Evolutionary conservation across 2,888 invertebrate genomes (phyloP).

Genomic region (Drosophila falleni): DNA sequence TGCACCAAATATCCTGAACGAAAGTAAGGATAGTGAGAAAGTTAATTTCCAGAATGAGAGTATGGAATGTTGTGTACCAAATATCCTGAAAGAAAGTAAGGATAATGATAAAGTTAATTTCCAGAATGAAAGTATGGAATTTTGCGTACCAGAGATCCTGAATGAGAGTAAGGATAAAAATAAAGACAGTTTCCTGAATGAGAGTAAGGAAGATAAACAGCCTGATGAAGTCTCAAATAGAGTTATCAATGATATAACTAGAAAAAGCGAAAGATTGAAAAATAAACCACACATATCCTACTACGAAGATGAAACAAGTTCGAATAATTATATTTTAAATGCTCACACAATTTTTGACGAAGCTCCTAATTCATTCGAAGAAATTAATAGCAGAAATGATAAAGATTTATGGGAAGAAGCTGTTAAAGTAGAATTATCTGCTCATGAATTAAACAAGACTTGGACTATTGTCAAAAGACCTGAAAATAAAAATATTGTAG

Average conservation of each 20-base stretch:
- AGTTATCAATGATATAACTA: too few species aligned
- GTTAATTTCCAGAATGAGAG: not conserved
- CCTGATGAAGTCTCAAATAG: too few species aligned
- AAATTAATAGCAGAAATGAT: not conserved
- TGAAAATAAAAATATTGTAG: slow-evolving; percentile 29
- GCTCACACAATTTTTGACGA: not conserved
- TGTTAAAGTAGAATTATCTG: not conserved
- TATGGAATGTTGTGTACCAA: not conserved
- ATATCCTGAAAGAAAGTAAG: not conserved
- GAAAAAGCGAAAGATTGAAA: not conserved
- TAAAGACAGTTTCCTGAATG: too few species aligned
- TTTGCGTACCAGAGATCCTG: not conserved
- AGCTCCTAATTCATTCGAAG: not conserved
- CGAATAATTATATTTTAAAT: not conserved
- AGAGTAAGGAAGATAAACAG: too few species aligned
- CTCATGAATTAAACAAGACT: slow-evolving; percentile 6
- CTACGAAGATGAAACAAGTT: not conserved
- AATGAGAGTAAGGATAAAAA: not conserved
- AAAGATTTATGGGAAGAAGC: not conserved
- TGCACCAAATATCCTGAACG: not conserved
- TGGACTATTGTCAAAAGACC: slow-evolving; percentile 18
- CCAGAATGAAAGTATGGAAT: too few species aligned
- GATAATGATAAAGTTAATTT: not conserved
- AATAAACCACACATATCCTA: not conserved
- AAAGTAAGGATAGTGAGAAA: too few species aligned